Percentiles rank a stretch among this genome's conserved stretches.
These are phyloP conservation scores for Chloebia gouldiae DNA, from an alignment of 2,113 vertebrate species.

Conservation along the genomic window DNA sequence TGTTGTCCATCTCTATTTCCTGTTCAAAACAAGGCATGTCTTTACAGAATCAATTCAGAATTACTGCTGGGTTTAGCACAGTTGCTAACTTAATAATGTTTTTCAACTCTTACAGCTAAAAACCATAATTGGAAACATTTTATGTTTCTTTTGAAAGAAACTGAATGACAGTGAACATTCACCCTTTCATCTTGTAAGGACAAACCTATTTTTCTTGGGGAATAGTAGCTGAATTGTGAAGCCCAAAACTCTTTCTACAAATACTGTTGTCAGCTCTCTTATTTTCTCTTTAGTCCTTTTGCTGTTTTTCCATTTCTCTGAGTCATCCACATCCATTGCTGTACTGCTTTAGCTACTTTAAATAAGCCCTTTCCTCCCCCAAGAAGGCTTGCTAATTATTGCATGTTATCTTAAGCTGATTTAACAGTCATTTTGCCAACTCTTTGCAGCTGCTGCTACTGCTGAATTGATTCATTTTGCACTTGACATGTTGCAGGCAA, in stretches of 20 bases:
- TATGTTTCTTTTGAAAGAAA: not conserved
- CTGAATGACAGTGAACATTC: not conserved
- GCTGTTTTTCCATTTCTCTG: not conserved
- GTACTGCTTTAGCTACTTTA: not conserved
- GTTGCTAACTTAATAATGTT: not conserved
- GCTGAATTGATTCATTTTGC: constrained; percentile 24
- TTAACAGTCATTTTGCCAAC: not conserved
- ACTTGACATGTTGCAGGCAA: not conserved
- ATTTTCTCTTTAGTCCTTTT: not conserved
- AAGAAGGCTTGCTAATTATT: constrained; percentile 26
- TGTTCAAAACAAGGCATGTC: not conserved
- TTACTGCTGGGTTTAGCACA: constrained; percentile 11
- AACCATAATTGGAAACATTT: not conserved
- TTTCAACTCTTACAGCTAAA: not conserved
- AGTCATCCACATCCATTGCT: not conserved
- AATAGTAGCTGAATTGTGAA: not conserved
- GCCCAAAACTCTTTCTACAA: not conserved
- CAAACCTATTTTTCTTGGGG: not conserved
- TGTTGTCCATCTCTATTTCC: not conserved
- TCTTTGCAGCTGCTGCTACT: not conserved
- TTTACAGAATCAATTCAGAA: constrained; percentile 30
- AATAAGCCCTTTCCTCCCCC: not conserved
- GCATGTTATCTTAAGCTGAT: constrained; percentile 5
- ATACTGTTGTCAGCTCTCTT: not conserved
- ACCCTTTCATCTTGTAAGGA: not conserved